A percentile compares a stretch with the other conserved stretches of the same genome.
phyloP scores from a whole-genome alignment of 1,140 invertebrate genomes.

The Cyclina sinensis region DNA sequence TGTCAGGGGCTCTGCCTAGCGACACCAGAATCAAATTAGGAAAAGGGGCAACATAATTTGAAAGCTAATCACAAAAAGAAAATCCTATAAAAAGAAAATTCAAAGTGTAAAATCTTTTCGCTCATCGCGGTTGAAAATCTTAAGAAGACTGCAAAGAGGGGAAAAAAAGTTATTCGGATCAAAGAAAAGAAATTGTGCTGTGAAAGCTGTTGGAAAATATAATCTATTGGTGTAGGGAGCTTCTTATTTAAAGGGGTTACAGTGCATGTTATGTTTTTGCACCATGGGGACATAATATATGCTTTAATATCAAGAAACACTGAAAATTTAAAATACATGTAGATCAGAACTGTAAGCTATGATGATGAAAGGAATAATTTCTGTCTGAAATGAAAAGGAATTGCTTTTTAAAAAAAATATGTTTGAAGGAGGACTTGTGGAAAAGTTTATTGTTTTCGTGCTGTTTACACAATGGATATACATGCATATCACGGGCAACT shows the following conservation, averaged over 20 bases:
- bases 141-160: neutral
- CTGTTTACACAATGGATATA: too few relatives aligned
- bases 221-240: conserved; percentile 4
- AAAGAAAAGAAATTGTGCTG: neutral
- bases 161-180: neutral
- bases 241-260: neutral
- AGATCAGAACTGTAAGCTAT: too few relatives aligned
- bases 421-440: too few relatives aligned
- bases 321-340: too few relatives aligned
- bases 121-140: neutral
- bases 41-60: conserved; percentile 12
- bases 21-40: neutral
- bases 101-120: neutral
- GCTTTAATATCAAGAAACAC: neutral
- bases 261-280: conserved; percentile 10
- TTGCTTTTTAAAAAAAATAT: too few relatives aligned
- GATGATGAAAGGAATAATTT: too few relatives aligned
- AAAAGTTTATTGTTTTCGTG: too few relatives aligned
- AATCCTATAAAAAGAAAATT: neutral
- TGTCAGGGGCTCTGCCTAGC: neutral
- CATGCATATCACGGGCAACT: too few relatives aligned
- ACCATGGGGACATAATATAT: neutral
- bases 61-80: neutral
- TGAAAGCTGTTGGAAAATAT: neutral
- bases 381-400: too few relatives aligned